These are phyloP conservation scores for Orius insidiosus DNA, from an alignment of 1,140 invertebrate genomes.

Conservation along the genomic window DNA sequence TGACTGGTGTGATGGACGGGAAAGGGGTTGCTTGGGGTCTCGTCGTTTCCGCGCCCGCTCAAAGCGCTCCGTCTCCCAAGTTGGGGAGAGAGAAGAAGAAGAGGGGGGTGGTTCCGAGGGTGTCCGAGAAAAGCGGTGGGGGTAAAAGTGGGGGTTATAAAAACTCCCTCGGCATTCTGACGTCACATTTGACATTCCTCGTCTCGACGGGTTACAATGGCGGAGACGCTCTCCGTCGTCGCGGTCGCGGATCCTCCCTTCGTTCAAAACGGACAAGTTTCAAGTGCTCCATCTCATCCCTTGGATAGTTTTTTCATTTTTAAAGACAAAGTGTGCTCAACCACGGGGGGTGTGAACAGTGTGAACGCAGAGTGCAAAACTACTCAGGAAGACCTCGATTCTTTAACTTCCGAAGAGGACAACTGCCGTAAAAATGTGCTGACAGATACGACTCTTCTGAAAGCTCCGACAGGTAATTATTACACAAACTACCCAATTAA, in stretches of 20 bases:
- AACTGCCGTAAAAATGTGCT: slow-evolving; percentile 55
- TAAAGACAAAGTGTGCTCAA: too few species aligned
- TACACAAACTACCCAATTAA: not conserved
- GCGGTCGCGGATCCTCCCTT: slow-evolving; percentile 11
- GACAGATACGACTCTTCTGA: slow-evolving; percentile 78
- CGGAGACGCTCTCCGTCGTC: slow-evolving; percentile 11
- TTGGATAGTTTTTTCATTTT: too few species aligned
- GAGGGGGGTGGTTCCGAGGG: not conserved
- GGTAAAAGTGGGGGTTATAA: slow-evolving; percentile 4
- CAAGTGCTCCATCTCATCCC: too few species aligned
- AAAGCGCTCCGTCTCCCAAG: not conserved
- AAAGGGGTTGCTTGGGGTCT: too few species aligned
- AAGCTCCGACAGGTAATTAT: slow-evolving; percentile 69
- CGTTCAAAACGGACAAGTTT: not conserved
- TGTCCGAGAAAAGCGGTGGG: not conserved
- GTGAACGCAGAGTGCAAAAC: slow-evolving; percentile 3
- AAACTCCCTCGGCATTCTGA: not conserved
- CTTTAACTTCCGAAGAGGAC: slow-evolving; percentile 15
- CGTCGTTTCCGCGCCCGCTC: too few species aligned
- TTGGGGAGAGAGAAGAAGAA: not conserved
- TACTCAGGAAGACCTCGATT: slow-evolving; percentile 4
- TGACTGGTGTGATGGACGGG: too few species aligned
- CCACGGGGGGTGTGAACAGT: slow-evolving; percentile 7
- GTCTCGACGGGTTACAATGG: slow-evolving; percentile 12
- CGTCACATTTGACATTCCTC: slow-evolving; percentile 9